Conservation (phyloP, 2,888 invertebrate genomes). For the Tetanocera ferruginea region DNA sequence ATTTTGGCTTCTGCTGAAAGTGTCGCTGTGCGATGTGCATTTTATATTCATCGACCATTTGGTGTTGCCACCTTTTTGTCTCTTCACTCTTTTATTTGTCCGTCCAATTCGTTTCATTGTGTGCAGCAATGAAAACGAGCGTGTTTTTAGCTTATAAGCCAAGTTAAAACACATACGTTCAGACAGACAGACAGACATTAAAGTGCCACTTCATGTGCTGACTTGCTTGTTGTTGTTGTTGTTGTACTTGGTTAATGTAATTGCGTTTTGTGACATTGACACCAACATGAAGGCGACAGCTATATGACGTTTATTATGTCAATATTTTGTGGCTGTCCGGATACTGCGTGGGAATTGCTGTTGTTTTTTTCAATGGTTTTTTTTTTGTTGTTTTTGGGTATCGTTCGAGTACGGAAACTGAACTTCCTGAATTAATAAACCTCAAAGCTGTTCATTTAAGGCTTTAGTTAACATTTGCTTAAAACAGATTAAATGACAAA, state of each 20-base stretch:
- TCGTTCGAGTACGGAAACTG: background rate
- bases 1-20: background rate
- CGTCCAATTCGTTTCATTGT: background rate
- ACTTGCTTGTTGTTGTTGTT: background rate
- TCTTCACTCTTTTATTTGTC: background rate
- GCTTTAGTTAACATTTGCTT: too few relatives aligned
- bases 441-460: too few relatives aligned
- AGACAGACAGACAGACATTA: background rate
- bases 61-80: background rate
- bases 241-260: conserved; percentile 41
- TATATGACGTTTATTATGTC: conserved; percentile 27
- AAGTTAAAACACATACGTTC: conserved; percentile 4
- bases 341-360: conserved; percentile 6
- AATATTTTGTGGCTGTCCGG: conserved; percentile 21
- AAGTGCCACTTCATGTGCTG: conserved; percentile 9
- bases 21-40: conserved; percentile 8
- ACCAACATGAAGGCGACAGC: conserved; percentile 32
- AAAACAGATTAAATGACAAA: too few relatives aligned
- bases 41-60: conserved; percentile 15
- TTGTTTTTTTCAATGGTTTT: background rate
- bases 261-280: conserved; percentile 44
- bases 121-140: background rate
- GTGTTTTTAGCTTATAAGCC: background rate
- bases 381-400: background rate
- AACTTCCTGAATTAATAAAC: conserved; percentile 12